Evolutionary conservation across 2,113 vertebrate species (phyloP), one percentile per base, ranked within the genome.

Genomic region (Paratilapia polleni): DNA sequence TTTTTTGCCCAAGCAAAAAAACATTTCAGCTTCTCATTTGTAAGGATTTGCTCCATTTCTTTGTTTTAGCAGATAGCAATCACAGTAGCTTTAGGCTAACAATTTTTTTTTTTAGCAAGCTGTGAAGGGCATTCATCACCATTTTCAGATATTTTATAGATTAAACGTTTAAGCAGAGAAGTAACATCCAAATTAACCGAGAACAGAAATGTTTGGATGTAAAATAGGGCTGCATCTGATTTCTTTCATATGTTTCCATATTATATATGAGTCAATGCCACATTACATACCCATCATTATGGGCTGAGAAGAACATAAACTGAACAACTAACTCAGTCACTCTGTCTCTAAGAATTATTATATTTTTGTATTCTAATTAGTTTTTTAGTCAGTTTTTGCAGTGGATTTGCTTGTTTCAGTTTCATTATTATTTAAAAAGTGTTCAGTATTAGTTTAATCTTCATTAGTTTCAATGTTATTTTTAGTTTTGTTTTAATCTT

Each of bases 261-360:
- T 68, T 68, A 47, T 47, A 68, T 47, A 68, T 47, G 17, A 26
- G 38, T 68, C 64, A 26, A 14, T 2, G 4, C 10, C 38, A 17
- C 63, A 68, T 26, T 26, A 6, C 43, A 47, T 66, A n/a, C 13
- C 38, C 8, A 47, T 68, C 22, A 43, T 68, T 47, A 26, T 22
- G 24, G 38, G 14, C 43, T 47, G 38, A 68, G 0, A 68, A 22
- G 64, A 68, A 26, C 14, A 26, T 38, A 68, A 68, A 68, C 24
- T 68, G 38, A 66, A 43, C 63, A 43, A 68, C 63, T 47, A 68
- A 68, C 64, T 68, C 22, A 68, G 64, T 68, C 64, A 19, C 64
- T 47, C 22, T 68, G 41, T 11, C 22, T 68, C 41, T 68, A 22
- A 19, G 41, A 14, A 3, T 7, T 26, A 47, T 47, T 47, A 26